Conservation (phyloP, 2,888 invertebrate genomes). For the Leptopilina myrica region DNA sequence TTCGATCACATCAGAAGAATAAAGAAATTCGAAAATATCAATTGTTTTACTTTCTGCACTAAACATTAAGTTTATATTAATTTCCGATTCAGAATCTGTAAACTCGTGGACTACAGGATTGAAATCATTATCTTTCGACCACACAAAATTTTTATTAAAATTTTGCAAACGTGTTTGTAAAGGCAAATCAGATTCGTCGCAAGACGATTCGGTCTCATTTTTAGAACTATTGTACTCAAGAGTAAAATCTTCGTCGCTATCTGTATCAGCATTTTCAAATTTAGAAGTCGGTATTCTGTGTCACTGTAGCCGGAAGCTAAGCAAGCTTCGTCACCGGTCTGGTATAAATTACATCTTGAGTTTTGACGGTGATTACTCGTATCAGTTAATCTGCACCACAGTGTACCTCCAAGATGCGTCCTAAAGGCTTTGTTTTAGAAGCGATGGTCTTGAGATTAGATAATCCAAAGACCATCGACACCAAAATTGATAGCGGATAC, state of each 20-base stretch:
- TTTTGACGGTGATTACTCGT: constrained; percentile 49
- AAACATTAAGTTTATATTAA: constrained; percentile 8
- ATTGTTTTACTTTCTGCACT: constrained; percentile 19
- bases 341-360: neutral
- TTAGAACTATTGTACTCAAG: too few species aligned
- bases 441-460: too few species aligned
- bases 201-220: too few species aligned
- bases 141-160: constrained; percentile 16
- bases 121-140: constrained; percentile 19
- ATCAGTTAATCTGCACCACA: constrained; percentile 52
- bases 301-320: neutral
- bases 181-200: neutral
- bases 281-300: neutral
- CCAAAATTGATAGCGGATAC: too few species aligned
- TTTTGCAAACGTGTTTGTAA: constrained; percentile 15
- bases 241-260: constrained; percentile 8
- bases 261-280: constrained; percentile 1
- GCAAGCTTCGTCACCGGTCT: neutral
- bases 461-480: too few species aligned
- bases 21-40: constrained; percentile 13
- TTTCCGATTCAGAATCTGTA: constrained; percentile 15
- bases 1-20: constrained; percentile 1
- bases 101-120: constrained; percentile 9
- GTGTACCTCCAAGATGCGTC: constrained; percentile 46
- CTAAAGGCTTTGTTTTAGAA: too few species aligned